phyloP scores from a whole-genome alignment of 2,797 vertebrate genomes.

The Glyptemys insculpta region DNA sequence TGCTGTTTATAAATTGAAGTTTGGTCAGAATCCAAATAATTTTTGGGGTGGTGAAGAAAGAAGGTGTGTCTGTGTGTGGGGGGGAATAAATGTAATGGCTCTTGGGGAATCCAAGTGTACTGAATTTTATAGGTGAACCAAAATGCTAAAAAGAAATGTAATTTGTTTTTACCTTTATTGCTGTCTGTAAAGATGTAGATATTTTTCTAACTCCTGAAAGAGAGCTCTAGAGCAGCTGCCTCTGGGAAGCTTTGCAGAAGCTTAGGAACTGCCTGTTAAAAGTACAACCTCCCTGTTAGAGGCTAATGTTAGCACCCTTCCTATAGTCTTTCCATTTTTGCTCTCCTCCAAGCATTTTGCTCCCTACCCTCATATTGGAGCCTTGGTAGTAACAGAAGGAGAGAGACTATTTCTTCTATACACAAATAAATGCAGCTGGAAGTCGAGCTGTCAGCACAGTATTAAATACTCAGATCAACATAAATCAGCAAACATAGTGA shows the following conservation, averaged over 20 bases:
- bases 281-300: not conserved
- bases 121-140: not conserved
- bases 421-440: rapidly evolving
- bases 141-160: not conserved
- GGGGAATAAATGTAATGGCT: rapidly evolving
- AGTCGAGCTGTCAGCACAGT: not conserved
- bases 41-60: not conserved
- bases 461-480: not conserved
- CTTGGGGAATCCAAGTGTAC: not conserved
- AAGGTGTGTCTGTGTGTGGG: rapidly evolving
- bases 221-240: not conserved
- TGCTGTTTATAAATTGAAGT: not conserved
- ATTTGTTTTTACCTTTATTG: not conserved
- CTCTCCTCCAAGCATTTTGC: not conserved
- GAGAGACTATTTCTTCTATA: not conserved
- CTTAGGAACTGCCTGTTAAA: not conserved
- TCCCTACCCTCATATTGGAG: not conserved
- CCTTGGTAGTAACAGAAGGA: not conserved
- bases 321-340: not conserved
- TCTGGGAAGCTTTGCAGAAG: not conserved
- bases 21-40: not conserved
- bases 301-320: not conserved
- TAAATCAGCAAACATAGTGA: not conserved
- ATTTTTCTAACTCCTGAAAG: not conserved
- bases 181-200: not conserved